Percentiles rank a stretch among this genome's conserved stretches.
Conservation (phyloP, 53 echinoderm and acorn worm species). For the Paracentrotus lividus region DNA sequence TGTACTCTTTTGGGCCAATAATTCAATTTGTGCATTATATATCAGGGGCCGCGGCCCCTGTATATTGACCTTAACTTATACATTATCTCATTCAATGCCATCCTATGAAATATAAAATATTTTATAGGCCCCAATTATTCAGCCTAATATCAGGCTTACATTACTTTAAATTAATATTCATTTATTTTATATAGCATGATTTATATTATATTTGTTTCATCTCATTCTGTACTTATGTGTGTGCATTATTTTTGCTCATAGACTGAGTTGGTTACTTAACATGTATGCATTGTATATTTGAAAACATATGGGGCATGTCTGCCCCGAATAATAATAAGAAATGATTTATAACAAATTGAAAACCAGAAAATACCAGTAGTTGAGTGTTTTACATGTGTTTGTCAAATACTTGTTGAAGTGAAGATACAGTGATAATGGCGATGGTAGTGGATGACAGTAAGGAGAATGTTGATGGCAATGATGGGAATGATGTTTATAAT, state of each 20-base stretch:
- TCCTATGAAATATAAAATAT: neutral
- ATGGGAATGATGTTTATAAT: too few relatives aligned
- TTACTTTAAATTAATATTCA: neutral
- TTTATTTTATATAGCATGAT: too few relatives aligned
- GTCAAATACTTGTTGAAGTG: too few relatives aligned
- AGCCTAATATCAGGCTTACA: neutral
- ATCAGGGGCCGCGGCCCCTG: too few relatives aligned
- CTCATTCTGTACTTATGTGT: constrained; percentile 45
- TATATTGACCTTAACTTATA: too few relatives aligned
- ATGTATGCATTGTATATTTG: constrained; percentile 14
- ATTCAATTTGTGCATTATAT: too few relatives aligned
- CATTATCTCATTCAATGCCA: too few relatives aligned
- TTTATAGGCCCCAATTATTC: neutral
- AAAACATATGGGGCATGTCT: neutral
- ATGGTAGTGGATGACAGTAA: too few relatives aligned
- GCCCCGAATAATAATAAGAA: constrained; percentile 8
- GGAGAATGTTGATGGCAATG: too few relatives aligned
- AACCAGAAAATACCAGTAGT: neutral
- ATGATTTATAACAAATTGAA: constrained; percentile 9
- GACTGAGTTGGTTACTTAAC: neutral
- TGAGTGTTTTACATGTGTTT: too few relatives aligned
- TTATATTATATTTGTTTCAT: neutral
- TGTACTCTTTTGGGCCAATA: too few relatives aligned
- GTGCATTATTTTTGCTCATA: constrained; percentile 40
- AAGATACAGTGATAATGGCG: too few relatives aligned